Percentiles rank a stretch among this genome's conserved stretches.
Evolutionary conservation across 2,888 invertebrate species (phyloP).

Genomic region (Agrochola lychnidis): DNA sequence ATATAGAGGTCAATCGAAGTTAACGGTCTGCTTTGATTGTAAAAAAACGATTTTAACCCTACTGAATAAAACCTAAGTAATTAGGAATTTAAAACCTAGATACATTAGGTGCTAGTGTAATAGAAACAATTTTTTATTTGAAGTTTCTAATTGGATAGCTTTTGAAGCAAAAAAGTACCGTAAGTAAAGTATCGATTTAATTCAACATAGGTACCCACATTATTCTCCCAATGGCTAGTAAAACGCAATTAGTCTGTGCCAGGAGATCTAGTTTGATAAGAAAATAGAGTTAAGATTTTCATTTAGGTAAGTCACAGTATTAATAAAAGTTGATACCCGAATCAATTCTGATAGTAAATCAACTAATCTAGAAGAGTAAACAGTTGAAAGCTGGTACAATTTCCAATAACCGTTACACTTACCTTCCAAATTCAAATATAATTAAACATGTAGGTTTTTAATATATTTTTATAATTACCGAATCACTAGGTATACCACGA

Average conservation of each 20-base stretch:
- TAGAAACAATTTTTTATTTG: conserved; percentile 27
- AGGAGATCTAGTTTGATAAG: conserved; percentile 1
- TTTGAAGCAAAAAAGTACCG: conserved; percentile 12
- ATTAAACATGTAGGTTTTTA: conserved; percentile 1
- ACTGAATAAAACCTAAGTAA: background rate
- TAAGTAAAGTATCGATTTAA: conserved; percentile 1
- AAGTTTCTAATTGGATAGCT: conserved; percentile 16
- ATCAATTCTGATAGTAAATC: background rate
- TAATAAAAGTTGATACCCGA: background rate
- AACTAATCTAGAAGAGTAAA: background rate
- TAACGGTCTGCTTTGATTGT: conserved; percentile 25
- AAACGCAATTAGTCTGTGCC: conserved; percentile 16
- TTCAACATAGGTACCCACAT: conserved; percentile 29
- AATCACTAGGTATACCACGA: conserved; percentile 26
- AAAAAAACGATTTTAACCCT: conserved; percentile 27
- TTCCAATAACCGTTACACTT: background rate
- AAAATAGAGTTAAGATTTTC: background rate
- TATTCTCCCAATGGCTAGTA: conserved; percentile 3
- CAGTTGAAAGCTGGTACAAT: background rate
- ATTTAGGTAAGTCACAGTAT: background rate
- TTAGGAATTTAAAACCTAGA: background rate
- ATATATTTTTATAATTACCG: background rate
- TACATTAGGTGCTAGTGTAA: background rate
- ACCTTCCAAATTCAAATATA: conserved; percentile 21
- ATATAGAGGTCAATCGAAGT: conserved; percentile 32